Percentiles rank a stretch among this genome's conserved stretches.
These are phyloP conservation scores for Eupithecia tripunctaria DNA, from an alignment of 2,888 invertebrate species.

Conservation along the genomic window DNA sequence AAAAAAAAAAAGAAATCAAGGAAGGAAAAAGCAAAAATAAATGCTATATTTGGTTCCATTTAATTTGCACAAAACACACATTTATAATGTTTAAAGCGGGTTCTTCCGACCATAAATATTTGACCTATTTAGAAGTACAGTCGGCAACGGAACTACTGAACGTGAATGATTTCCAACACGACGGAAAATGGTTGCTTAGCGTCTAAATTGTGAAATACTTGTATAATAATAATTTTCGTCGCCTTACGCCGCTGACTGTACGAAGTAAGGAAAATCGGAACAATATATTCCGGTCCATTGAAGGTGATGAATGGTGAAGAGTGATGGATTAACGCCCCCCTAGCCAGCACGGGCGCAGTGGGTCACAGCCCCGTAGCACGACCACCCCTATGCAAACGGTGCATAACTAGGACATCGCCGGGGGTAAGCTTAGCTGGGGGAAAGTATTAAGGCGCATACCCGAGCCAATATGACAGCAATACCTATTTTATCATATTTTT, in stretches of 20 bases:
- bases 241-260: not conserved
- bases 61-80: slow-evolving; percentile 2
- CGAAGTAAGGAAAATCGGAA: not conserved
- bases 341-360: not conserved
- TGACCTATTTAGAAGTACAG: slow-evolving; percentile 3
- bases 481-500: too few species aligned
- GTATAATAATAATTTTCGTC: not conserved
- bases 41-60: not conserved
- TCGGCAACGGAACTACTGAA: not conserved
- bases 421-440: not conserved
- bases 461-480: too few species aligned
- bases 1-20: too few species aligned
- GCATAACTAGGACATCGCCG: not conserved
- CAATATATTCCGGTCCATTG: not conserved
- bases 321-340: not conserved
- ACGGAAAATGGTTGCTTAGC: not conserved
- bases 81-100: not conserved
- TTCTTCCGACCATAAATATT: not conserved
- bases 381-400: not conserved
- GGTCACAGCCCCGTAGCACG: not conserved
- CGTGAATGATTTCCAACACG: not conserved
- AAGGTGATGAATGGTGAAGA: not conserved
- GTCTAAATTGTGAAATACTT: not conserved
- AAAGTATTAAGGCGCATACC: too few species aligned
- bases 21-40: not conserved